Evolutionary conservation across 2,113 vertebrate species (phyloP).

Genomic region (Peromyscus maniculatus): DNA sequence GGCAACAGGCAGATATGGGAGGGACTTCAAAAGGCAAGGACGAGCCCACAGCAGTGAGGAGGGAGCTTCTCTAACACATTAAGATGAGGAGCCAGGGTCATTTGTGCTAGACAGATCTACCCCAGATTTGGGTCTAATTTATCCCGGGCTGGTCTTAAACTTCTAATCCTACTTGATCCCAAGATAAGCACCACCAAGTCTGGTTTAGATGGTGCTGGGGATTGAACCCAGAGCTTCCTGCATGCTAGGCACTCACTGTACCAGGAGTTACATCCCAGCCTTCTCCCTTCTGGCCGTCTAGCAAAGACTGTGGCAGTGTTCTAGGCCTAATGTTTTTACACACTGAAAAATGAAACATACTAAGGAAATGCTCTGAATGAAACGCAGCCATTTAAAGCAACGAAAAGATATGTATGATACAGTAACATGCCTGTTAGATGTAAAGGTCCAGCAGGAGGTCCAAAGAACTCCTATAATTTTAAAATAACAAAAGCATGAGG

Average conservation of each 20-base stretch:
- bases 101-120: neutral
- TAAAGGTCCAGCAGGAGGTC: neutral
- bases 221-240: neutral
- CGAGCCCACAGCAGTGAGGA: neutral
- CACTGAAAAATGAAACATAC: slow-evolving; percentile 6
- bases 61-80: neutral
- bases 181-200: neutral
- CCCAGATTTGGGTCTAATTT: neutral
- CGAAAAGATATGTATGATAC: neutral
- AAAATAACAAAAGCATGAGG: neutral
- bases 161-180: neutral
- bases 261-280: neutral
- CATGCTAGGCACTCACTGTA: neutral
- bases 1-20: neutral
- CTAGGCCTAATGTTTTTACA: neutral
- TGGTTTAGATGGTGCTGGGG: neutral
- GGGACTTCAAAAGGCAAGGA: neutral
- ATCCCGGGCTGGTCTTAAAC: neutral
- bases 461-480: neutral
- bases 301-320: neutral
- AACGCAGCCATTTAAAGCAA: neutral
- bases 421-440: neutral
- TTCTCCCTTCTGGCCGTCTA: neutral
- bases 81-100: neutral
- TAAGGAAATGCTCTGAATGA: neutral